Base-by-base conservation (phyloP, 2,797 vertebrate species). In the Channa striata region DNA sequence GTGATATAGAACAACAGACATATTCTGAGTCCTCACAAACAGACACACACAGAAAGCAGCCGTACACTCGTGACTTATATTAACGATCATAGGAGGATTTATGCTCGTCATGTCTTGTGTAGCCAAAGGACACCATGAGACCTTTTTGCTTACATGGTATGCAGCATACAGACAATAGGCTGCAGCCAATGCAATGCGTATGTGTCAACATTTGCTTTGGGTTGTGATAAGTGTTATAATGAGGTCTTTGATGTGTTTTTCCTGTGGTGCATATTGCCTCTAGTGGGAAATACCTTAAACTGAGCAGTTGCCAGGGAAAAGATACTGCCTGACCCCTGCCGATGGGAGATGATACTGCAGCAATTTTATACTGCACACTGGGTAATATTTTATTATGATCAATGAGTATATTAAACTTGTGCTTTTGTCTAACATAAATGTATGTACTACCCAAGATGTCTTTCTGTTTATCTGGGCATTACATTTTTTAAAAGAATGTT, bases 291-390 rank as follows among this genome's bases (percentile, higher is more conserved):
- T 7, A 59, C 10, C 30, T 10, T 19, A 12, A 62, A 1, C 46
- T 30, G 68, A n/a, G 33, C 30, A 54, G 36, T 8, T 12, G 14
- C 6, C 39, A 8, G 42, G 47, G 34, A 63, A n/a, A n/a, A n/a
- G n/a, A n/a, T n/a, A 57, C 49, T 69, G 34, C 49, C 60, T 80
- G 84, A 78, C 90, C 85, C 92, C 94, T 93, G 87, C 75, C 92
- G 93, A 81, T 60, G 0, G 37, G 14, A 19, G 6, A 14, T 12
- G 17, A 9, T 40, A 83, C 10, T 77, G 58, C 60, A 84, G n/a
- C 4, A 4, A 2, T 23, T 14, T 51, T 11, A 49, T 30, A 30
- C 6, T 30, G 25, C 4, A 34, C 6, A 56, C 4, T 12, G 0
- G 16, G 19, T 16, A 16, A 21, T n/a, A 19, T 25, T 5, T 0